These are phyloP conservation scores for Ctenopoma multispine DNA, from an alignment of 2,797 vertebrate species.

Conservation along the genomic window DNA sequence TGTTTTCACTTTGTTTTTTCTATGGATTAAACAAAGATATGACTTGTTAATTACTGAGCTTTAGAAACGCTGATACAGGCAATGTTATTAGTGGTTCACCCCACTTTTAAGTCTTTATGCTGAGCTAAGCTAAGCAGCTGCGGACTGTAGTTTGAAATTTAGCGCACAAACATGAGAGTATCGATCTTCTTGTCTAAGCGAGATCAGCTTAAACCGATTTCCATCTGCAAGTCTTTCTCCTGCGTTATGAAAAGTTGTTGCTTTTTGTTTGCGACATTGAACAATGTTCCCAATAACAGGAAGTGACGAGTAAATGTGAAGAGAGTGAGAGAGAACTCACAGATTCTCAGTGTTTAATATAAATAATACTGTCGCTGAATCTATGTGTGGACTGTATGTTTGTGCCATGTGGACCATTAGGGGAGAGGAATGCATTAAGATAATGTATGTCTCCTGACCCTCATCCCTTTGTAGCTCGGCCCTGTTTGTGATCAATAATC, in stretches of 20 bases:
- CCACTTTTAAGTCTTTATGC: slow-evolving; percentile 4
- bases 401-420: slow-evolving; percentile 27
- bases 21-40: not conserved
- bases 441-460: slow-evolving; percentile 62
- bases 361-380: not conserved
- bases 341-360: not conserved
- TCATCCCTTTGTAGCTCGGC: slow-evolving; percentile 31
- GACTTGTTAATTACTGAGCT: not conserved
- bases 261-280: not conserved
- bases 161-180: not conserved
- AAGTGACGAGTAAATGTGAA: not conserved
- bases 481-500: slow-evolving; percentile 59
- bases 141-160: not conserved
- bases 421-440: slow-evolving; percentile 61
- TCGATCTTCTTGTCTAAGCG: not conserved
- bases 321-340: too few relatives aligned
- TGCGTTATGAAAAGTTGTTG: not conserved
- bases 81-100: not conserved
- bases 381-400: not conserved
- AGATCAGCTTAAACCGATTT: too few relatives aligned
- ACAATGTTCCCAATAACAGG: not conserved
- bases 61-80: not conserved
- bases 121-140: slow-evolving; percentile 21
- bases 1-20: not conserved
- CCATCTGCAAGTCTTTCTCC: not conserved